Percentiles rank a stretch among this genome's conserved stretches.
phyloP scores from a whole-genome alignment of 2,113 vertebrate species.

The Ceratotherium simum region DNA sequence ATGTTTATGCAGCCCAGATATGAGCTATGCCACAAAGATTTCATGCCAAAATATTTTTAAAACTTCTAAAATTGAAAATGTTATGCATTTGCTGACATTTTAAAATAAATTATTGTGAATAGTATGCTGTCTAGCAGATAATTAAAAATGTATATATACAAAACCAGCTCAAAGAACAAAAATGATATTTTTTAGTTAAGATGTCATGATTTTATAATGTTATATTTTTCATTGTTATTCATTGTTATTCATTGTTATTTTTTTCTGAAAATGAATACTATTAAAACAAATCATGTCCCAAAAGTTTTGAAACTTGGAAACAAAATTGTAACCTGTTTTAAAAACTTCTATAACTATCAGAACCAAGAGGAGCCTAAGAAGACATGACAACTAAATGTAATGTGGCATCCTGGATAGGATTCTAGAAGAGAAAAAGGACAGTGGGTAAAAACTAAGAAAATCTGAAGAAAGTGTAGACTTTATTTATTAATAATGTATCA shows the following conservation, averaged over 20 bases:
- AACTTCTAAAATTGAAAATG: background rate
- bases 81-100: background rate
- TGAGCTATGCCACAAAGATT: background rate
- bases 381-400: background rate
- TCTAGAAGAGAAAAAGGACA: background rate
- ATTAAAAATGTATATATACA: background rate
- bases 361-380: background rate
- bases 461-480: background rate
- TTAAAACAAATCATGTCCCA: background rate
- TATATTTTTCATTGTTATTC: background rate
- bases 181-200: background rate
- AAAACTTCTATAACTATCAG: background rate
- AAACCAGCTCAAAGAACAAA: background rate
- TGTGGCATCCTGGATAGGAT: background rate
- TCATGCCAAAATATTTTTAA: background rate
- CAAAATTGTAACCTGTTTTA: background rate
- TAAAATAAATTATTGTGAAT: background rate
- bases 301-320: background rate
- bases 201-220: background rate
- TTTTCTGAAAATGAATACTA: background rate
- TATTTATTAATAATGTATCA: no score
- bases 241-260: background rate
- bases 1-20: background rate
- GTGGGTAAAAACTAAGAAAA: background rate
- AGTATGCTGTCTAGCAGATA: background rate